Percentiles rank a stretch among this genome's conserved stretches.
phyloP scores from a whole-genome alignment of 2,797 vertebrate species.

The Scyliorhinus canicula region DNA sequence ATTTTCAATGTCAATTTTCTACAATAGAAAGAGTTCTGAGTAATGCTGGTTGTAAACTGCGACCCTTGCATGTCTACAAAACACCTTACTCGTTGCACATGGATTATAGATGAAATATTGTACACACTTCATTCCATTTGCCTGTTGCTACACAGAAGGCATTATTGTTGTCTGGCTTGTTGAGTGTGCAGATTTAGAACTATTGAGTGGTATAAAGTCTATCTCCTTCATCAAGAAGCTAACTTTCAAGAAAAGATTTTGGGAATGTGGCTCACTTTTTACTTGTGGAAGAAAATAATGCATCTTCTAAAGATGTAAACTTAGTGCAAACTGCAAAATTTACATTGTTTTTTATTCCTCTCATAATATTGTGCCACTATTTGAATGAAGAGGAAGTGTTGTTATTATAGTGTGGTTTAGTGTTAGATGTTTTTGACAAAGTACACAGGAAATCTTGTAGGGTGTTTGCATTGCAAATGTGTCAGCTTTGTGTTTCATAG shows the following conservation, averaged over 20 bases:
- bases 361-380: neutral
- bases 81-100: neutral
- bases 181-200: neutral
- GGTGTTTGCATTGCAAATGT: neutral
- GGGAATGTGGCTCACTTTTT: neutral
- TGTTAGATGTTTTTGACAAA: conserved; percentile 3
- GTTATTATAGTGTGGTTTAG: neutral
- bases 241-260: neutral
- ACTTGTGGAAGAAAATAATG: neutral
- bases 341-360: neutral
- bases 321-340: neutral
- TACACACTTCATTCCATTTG: neutral
- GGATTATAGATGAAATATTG: neutral
- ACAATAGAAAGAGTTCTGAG: neutral
- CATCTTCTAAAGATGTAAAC: neutral
- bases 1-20: neutral
- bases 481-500: neutral
- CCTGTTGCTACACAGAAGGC: neutral
- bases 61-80: neutral
- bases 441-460: neutral
- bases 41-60: neutral
- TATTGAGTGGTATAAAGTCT: neutral
- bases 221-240: neutral
- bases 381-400: neutral
- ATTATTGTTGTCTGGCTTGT: neutral